These are phyloP conservation scores for Drosophila austrosaltans DNA, from an alignment of 2,888 invertebrate genomes.

Conservation along the genomic window DNA sequence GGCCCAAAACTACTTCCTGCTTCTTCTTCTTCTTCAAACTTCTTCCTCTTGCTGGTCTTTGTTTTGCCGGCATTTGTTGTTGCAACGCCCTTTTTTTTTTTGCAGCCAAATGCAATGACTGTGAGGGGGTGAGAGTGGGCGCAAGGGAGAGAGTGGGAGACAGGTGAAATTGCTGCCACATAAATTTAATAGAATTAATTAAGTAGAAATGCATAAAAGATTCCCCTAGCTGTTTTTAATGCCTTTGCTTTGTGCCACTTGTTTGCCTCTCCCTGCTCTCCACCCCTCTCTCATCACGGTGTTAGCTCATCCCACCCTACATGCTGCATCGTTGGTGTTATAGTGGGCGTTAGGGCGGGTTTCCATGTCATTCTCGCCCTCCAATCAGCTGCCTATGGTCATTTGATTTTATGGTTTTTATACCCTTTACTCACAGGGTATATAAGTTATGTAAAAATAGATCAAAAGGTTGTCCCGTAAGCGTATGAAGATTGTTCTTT, in stretches of 20 bases:
- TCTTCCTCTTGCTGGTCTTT: slow-evolving; percentile 54
- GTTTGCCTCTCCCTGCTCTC: not conserved
- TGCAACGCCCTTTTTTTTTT: slow-evolving; percentile 47
- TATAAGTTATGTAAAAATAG: not conserved
- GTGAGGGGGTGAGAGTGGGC: not conserved
- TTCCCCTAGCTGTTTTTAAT: not conserved
- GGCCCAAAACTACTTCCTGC: slow-evolving; percentile 22
- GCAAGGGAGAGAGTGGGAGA: not conserved
- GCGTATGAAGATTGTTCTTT: no score
- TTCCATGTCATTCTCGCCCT: not conserved
- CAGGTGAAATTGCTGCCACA: not conserved
- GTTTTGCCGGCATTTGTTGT: slow-evolving; percentile 67
- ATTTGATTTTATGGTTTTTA: not conserved
- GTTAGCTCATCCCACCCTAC: not conserved
- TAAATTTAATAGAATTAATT: slow-evolving; percentile 7
- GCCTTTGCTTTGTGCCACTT: slow-evolving; percentile 13
- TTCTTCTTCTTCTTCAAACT: slow-evolving; percentile 13
- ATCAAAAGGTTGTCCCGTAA: no score
- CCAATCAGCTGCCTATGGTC: not conserved
- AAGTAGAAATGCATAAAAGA: not conserved
- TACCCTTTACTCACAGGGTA: not conserved
- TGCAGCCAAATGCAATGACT: not conserved
- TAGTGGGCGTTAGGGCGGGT: not conserved
- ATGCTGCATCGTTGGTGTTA: not conserved
- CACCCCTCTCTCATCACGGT: not conserved